Conservation (phyloP, 2,888 invertebrate genomes). For the Ephialtes manifestator region DNA sequence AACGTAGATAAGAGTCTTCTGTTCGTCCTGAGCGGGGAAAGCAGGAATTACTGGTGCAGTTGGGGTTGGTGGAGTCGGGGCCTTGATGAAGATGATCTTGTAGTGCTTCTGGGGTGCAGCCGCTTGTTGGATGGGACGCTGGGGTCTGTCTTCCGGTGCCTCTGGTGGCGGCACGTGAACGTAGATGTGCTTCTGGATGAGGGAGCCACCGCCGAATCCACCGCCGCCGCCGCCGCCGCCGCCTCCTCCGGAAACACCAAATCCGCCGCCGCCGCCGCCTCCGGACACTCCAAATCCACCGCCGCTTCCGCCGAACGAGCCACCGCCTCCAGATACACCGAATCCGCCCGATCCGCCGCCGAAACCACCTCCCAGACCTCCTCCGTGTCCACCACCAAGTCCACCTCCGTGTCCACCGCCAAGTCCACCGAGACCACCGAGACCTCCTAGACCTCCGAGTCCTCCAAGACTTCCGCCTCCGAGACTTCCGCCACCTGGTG, state of each 20-base stretch:
- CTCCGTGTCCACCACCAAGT: constrained; percentile 72
- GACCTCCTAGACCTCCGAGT: constrained; percentile 71
- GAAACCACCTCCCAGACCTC: constrained; percentile 82
- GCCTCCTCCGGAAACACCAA: constrained; percentile 71
- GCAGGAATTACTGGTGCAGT: constrained; percentile 93
- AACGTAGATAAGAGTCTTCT: constrained; percentile 95
- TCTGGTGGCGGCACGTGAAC: constrained; percentile 96
- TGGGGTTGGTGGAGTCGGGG: constrained; percentile 94
- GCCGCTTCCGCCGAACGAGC: constrained; percentile 83
- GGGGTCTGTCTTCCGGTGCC: constrained; percentile 89
- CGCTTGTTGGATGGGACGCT: constrained; percentile 89
- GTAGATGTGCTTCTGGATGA: constrained; percentile 95
- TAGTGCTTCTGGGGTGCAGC: constrained; percentile 95
- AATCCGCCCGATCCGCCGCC: constrained; percentile 69
- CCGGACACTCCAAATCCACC: no score
- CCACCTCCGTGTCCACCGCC: constrained; percentile 69
- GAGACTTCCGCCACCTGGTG: constrained; percentile 73
- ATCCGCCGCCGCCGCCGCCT: constrained; percentile 75
- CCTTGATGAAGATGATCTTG: constrained; percentile 97
- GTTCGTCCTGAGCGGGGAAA: constrained; percentile 93
- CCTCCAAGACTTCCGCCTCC: constrained; percentile 69
- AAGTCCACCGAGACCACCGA: constrained; percentile 62
- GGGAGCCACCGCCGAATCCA: constrained; percentile 87
- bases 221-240: constrained; percentile 79
- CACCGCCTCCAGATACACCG: constrained; percentile 69